Percentiles rank a stretch among this genome's conserved stretches.
Conservation (phyloP, 2,888 invertebrate genomes). For the Cylindroiulus punctatus region DNA sequence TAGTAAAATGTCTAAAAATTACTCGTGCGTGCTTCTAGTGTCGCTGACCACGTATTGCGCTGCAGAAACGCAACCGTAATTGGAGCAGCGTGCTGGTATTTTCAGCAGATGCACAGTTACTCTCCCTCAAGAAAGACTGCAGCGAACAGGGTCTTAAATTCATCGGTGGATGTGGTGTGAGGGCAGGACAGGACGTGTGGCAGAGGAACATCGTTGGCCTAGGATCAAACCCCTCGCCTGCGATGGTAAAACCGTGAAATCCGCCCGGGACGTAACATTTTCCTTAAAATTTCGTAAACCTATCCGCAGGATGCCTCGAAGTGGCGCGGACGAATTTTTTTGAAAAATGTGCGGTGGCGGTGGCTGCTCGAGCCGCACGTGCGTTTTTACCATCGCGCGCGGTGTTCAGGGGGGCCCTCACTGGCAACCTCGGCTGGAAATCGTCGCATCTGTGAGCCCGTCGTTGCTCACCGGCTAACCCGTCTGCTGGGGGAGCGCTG, state of each 20-base stretch:
- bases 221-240: background rate
- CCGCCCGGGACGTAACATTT: background rate
- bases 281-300: background rate
- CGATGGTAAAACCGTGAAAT: background rate
- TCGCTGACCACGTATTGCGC: no score
- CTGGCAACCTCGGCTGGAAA: background rate
- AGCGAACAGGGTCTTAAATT: background rate
- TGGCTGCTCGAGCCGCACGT: background rate
- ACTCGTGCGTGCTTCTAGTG: no score
- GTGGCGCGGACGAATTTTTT: background rate
- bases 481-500: background rate
- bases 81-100: no score
- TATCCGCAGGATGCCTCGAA: no score
- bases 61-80: no score
- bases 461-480: background rate
- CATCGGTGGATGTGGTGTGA: background rate
- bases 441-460: background rate
- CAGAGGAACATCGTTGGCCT: background rate
- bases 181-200: background rate
- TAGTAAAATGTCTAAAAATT: no score
- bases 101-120: no score
- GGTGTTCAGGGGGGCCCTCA: background rate
- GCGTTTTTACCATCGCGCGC: background rate
- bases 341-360: no score
- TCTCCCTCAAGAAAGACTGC: background rate